Conservation (phyloP, 2,888 invertebrate species). For the Spilosoma lubricipeda region DNA sequence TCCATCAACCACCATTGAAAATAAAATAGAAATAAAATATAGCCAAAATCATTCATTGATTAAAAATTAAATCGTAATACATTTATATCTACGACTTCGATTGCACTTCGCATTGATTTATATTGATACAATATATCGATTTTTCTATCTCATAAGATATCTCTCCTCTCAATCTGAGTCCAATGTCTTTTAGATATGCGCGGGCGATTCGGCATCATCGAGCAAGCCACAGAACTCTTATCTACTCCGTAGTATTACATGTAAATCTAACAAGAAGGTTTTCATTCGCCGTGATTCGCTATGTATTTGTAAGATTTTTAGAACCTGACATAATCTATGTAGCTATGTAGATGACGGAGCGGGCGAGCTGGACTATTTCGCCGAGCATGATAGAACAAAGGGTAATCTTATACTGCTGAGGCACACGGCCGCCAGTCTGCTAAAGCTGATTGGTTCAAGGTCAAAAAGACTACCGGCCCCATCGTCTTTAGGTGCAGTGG, state of each 20-base stretch:
- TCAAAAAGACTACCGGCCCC: no score
- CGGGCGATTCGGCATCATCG: neutral
- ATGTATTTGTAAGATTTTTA: neutral
- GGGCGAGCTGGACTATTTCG: no score
- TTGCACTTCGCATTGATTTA: neutral
- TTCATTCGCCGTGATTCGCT: neutral
- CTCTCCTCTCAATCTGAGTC: neutral
- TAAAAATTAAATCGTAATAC: no score
- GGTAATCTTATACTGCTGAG: no score
- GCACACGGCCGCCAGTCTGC: no score
- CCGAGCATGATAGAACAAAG: no score
- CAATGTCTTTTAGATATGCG: neutral
- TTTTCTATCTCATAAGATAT: neutral
- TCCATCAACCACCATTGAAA: neutral
- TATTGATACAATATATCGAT: neutral
- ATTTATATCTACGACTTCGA: neutral
- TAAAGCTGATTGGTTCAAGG: no score
- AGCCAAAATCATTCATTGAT: neutral
- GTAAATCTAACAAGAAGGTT: neutral
- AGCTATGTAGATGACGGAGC: no score
- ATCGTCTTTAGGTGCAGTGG: no score
- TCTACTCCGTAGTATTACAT: neutral
- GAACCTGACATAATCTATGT: neutral
- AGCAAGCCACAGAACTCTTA: neutral
- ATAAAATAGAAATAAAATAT: neutral